Conservation (phyloP, 2,797 vertebrate species). For the Gobionotothen gibberifrons region DNA sequence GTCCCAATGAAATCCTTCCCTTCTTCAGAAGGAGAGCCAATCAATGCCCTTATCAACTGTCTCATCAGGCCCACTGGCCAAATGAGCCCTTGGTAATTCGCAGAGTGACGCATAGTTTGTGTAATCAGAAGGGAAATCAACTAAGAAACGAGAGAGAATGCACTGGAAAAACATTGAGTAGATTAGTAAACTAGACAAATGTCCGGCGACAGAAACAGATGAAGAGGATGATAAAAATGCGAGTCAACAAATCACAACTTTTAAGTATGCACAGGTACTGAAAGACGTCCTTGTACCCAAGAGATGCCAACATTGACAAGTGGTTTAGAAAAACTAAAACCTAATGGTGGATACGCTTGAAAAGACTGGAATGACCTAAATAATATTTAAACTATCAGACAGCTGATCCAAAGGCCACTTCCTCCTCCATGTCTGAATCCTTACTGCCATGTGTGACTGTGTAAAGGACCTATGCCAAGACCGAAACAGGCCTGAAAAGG, state of each 20-base stretch:
- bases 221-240: constrained; percentile 58
- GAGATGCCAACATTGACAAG: neutral
- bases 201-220: constrained; percentile 62
- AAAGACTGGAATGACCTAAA: constrained; percentile 17
- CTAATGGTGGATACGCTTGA: constrained; percentile 21
- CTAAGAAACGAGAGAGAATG: constrained; percentile 66
- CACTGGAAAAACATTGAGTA: constrained; percentile 59
- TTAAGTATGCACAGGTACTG: constrained; percentile 40
- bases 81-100: constrained; percentile 79
- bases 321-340: constrained; percentile 24
- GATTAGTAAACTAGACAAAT: constrained; percentile 54
- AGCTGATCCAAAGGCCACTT: constrained; percentile 9
- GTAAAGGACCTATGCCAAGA: constrained; percentile 26
- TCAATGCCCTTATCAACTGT: constrained; percentile 83
- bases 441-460: constrained; percentile 9
- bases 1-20: constrained; percentile 80
- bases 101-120: constrained; percentile 70
- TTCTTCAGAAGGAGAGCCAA: constrained; percentile 75
- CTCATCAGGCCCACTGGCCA: constrained; percentile 75
- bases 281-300: constrained; percentile 14
- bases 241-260: constrained; percentile 61
- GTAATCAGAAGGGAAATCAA: constrained; percentile 79
- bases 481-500: constrained; percentile 35
- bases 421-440: neutral
- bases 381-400: constrained; percentile 14